These are phyloP conservation scores for Myripristis jacobus DNA, from an alignment of 2,797 vertebrate species.

Conservation along the genomic window DNA sequence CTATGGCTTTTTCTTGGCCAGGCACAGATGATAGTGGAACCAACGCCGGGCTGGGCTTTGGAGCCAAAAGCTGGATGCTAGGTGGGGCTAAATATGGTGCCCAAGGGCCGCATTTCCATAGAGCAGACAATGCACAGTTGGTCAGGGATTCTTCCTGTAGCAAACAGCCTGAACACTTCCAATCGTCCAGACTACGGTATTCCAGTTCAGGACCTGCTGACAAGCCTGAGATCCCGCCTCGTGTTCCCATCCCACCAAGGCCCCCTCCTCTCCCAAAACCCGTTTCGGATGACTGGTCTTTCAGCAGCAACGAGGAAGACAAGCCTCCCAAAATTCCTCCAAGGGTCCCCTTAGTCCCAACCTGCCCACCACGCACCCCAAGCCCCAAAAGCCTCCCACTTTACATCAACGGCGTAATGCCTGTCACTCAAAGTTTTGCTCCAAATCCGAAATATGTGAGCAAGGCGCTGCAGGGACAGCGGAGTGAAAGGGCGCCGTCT, in stretches of 20 bases:
- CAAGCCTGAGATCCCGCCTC: constrained; percentile 92
- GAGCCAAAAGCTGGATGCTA: constrained; percentile 42
- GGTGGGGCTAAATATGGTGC: neutral
- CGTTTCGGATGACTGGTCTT: constrained; percentile 82
- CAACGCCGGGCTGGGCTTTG: constrained; percentile 32
- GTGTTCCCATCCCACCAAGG: constrained; percentile 90
- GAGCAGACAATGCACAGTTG: constrained; percentile 38
- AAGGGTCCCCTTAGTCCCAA: constrained; percentile 88
- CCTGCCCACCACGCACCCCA: constrained; percentile 88
- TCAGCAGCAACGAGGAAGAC: constrained; percentile 85
- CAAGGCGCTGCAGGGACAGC: constrained; percentile 89
- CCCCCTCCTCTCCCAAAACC: constrained; percentile 74
- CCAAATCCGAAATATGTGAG: constrained; percentile 98
- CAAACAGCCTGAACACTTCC: constrained; percentile 69
- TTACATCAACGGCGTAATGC: constrained; percentile 98
- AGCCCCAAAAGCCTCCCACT: constrained; percentile 96
- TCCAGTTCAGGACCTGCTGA: constrained; percentile 86
- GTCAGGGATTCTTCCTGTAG: constrained; percentile 48
- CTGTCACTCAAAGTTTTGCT: constrained; percentile 97
- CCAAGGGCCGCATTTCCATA: constrained; percentile 36
- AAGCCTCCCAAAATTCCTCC: constrained; percentile 94
- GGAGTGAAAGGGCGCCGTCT: constrained; percentile 84
- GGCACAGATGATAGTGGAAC: constrained; percentile 51
- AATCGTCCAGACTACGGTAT: constrained; percentile 78
- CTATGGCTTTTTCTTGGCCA: constrained; percentile 72